These are phyloP conservation scores for Panurus biarmicus DNA, from an alignment of 2,113 vertebrate species.

Conservation along the genomic window DNA sequence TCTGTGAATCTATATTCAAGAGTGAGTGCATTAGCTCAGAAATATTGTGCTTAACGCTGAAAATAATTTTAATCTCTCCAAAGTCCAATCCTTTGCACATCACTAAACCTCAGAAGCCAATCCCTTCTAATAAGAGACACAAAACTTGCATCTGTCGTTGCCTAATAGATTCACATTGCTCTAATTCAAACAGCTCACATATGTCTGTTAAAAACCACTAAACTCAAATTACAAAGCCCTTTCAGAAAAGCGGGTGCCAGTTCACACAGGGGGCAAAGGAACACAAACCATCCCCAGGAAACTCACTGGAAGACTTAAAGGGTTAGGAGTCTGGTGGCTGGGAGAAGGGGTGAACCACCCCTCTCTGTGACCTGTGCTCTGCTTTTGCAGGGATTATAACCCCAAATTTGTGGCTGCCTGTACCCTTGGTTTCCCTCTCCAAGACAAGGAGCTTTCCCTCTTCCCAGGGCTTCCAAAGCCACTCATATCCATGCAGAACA, in stretches of 20 bases:
- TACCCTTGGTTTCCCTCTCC: rapidly evolving
- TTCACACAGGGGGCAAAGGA: not conserved
- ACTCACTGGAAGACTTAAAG: not conserved
- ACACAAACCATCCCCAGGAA: not conserved
- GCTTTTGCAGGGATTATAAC: not conserved
- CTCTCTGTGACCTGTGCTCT: not conserved
- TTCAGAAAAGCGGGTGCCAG: not conserved
- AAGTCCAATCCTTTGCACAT: conserved; percentile 65
- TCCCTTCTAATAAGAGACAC: conserved; percentile 56
- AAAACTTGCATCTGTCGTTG: conserved; percentile 45
- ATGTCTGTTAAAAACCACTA: conserved; percentile 15
- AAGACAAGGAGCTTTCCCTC: not conserved
- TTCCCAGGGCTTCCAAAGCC: not conserved
- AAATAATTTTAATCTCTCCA: conserved; percentile 70
- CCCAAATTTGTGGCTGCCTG: not conserved
- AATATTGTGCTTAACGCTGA: conserved; percentile 64
- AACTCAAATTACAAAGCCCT: not conserved
- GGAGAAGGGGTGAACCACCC: not conserved
- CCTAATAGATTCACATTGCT: conserved; percentile 40
- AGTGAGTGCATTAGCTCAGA: conserved; percentile 49
- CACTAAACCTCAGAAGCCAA: conserved; percentile 53
- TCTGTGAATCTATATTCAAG: conserved; percentile 69
- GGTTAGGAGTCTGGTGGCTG: not conserved
- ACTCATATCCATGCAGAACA: not conserved
- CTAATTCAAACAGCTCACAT: conserved; percentile 11